A percentile compares a stretch with the other conserved stretches of the same genome.
Conservation (phyloP, 2,113 vertebrate species). For the Podilymbus podiceps region DNA sequence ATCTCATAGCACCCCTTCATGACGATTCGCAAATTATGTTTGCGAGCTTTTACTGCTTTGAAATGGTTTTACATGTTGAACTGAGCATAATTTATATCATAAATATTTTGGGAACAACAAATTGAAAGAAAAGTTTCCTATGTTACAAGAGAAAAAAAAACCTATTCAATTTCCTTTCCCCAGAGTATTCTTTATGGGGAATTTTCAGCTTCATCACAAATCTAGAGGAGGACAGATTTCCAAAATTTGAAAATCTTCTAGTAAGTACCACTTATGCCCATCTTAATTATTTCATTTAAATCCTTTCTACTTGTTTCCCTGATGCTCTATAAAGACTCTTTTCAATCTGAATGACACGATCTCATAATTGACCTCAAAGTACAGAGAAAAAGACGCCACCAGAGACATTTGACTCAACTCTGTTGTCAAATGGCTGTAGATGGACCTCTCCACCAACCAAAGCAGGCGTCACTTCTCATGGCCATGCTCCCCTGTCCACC, state of each 20-base stretch:
- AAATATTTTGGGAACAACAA: background rate
- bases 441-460: background rate
- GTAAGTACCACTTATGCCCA: accelerated
- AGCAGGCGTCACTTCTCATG: background rate
- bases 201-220: background rate
- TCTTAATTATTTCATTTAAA: background rate
- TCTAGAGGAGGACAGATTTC: background rate
- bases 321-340: background rate
- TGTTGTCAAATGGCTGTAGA: background rate
- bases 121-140: background rate
- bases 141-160: background rate
- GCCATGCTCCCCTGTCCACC: background rate
- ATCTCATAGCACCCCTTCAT: background rate
- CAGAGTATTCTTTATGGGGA: background rate
- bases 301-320: background rate
- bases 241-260: background rate
- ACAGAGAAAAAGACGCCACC: background rate
- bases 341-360: background rate
- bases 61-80: background rate
- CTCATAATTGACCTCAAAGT: background rate
- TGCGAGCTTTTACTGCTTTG: background rate
- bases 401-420: background rate
- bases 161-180: accelerated
- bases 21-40: background rate
- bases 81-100: background rate